phyloP scores from a whole-genome alignment of 2,888 invertebrate species.

The Diloba caeruleocephala region DNA sequence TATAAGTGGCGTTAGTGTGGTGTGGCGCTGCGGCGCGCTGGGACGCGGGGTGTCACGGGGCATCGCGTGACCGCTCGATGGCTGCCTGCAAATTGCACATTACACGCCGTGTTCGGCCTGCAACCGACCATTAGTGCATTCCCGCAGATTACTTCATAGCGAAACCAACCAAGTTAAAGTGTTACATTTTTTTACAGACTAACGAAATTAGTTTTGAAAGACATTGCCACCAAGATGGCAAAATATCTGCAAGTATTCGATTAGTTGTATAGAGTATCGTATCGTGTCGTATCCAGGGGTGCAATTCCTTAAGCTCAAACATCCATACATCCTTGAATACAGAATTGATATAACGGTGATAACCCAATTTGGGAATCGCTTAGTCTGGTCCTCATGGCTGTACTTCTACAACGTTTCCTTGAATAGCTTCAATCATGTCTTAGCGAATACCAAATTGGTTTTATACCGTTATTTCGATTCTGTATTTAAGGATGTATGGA shows the following conservation, averaged over 20 bases:
- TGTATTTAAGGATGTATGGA: too few species aligned
- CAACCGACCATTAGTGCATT: conserved; percentile 85
- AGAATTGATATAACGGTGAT: too few species aligned
- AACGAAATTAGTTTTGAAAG: conserved; percentile 62
- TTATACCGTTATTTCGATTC: too few species aligned
- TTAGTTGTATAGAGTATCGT: too few species aligned
- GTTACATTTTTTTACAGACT: conserved; percentile 72
- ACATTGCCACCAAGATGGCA: conserved; percentile 45
- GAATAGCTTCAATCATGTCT: too few species aligned
- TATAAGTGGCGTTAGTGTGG: conserved; percentile 3
- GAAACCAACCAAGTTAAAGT: conserved; percentile 80
- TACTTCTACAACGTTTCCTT: too few species aligned
- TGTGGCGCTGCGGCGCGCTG: conserved; percentile 26
- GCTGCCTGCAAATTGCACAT: conserved; percentile 83
- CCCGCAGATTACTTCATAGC: conserved; percentile 84
- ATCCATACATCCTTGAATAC: too few species aligned
- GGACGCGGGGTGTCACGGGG: conserved; percentile 36
- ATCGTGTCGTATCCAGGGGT: too few species aligned
- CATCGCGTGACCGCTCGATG: conserved; percentile 81
- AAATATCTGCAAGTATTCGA: conserved; percentile 27
- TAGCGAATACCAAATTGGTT: too few species aligned
- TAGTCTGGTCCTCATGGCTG: too few species aligned
- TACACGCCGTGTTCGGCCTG: conserved; percentile 78
- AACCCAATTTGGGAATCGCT: too few species aligned
- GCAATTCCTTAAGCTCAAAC: too few species aligned